Conservation (phyloP, 1,140 invertebrate genomes). For the Drosophila azteca region DNA sequence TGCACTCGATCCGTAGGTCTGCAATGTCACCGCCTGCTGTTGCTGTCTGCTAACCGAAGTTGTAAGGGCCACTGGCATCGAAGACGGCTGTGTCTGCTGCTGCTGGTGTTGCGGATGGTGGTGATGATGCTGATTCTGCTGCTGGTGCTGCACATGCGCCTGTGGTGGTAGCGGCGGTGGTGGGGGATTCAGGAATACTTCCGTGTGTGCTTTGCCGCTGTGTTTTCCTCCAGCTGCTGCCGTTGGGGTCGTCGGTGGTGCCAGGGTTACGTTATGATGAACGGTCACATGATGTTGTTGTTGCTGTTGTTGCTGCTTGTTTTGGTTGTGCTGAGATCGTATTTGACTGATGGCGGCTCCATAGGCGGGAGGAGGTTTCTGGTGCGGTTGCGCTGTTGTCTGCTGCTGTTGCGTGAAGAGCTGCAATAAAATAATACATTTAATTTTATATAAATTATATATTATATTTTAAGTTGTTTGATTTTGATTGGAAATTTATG, state of each 20-base stretch:
- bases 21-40: constrained; percentile 25
- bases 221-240: constrained; percentile 37
- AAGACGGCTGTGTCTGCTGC: constrained; percentile 20
- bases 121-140: constrained; percentile 21
- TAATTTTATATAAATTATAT: too few species aligned
- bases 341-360: constrained; percentile 83
- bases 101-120: constrained; percentile 36
- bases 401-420: constrained; percentile 69
- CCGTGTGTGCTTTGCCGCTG: constrained; percentile 54
- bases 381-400: constrained; percentile 61
- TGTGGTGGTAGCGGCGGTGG: constrained; percentile 57
- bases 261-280: constrained; percentile 55
- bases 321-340: constrained; percentile 83
- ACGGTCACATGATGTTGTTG: constrained; percentile 46
- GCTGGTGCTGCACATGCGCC: constrained; percentile 16
- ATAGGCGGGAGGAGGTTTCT: constrained; percentile 81
- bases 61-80: constrained; percentile 1
- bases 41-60: constrained; percentile 17
- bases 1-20: constrained; percentile 16
- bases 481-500: too few species aligned
- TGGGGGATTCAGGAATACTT: constrained; percentile 71
- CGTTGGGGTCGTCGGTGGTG: constrained; percentile 59
- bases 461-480: too few species aligned
- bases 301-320: constrained; percentile 69
- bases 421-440: constrained; percentile 44